Base-by-base conservation (phyloP, 1,140 invertebrate species). In the Paramacrobiotus metropolitanus region DNA sequence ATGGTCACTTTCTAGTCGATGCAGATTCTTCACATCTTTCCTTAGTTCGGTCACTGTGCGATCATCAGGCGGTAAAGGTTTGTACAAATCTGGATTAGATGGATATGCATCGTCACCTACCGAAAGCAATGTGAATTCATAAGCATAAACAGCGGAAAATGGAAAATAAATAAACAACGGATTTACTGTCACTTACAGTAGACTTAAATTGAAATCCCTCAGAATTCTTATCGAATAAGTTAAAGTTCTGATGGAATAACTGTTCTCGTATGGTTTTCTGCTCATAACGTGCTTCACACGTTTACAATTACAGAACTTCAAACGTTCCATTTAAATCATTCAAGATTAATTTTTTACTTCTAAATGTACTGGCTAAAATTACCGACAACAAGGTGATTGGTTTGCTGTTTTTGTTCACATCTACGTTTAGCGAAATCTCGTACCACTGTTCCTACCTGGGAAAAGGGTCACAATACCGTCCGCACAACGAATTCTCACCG, bases 51-150 rank as follows among this genome's bases (percentile, higher is more conserved):
- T 24, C 4, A 24, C 15, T 15, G 48, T 55, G 15, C 28, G 15
- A 4, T 15, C 15, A 9, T 15, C 28, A 9, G 28, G 48, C 24
- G 24, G 15, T 9, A 24, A 24, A 15, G 15, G 4, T 24, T 55
- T 28, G 48, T 24, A 28, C 15, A 55, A 20, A 24, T 55, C 48
- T 20, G 48, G 48, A 15, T 55, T 24, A 15, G 15, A 15, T 15
- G 48, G 48, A 24, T 55, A 55, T 9, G 15, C 24, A 55, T 55
- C 48, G 24, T 55, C 48, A 28, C 48, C 48, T 55, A 55, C 48
- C 15, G 28, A 24, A 55, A 9, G 28, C 15, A 28, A 24, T 0
- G 48, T 55, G 4, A 20, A 20, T 20, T 55, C n/a, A 40, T 9
- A 9, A 40, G n/a, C n/a, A 40, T 40, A 9, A 40, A n/a, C 34